These are phyloP conservation scores for Saccopteryx leptura DNA, from an alignment of 2,113 vertebrate species.

Conservation along the genomic window DNA sequence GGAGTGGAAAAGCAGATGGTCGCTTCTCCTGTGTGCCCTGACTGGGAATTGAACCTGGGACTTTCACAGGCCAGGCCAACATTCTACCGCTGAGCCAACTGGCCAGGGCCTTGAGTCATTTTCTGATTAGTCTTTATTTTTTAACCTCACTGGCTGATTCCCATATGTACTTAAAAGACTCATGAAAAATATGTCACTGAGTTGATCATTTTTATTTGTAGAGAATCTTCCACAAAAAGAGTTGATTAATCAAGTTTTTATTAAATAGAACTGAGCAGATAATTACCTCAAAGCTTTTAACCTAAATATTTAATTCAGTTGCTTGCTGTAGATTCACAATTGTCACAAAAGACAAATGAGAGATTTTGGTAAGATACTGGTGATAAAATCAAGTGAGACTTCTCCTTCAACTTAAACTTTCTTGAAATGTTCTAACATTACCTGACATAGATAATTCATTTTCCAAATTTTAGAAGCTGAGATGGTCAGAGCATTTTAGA, in stretches of 20 bases:
- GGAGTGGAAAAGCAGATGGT: too few relatives aligned
- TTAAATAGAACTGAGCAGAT: conserved; percentile 1
- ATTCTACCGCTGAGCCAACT: too few relatives aligned
- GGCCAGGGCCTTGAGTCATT: background rate
- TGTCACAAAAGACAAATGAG: background rate
- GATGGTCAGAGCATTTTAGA: background rate
- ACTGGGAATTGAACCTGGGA: too few relatives aligned
- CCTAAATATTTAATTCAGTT: conserved; percentile 23
- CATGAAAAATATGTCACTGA: conserved; percentile 30
- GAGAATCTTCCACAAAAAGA: conserved; percentile 24
- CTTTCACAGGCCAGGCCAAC: too few relatives aligned
- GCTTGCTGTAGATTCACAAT: background rate
- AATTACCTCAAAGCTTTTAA: conserved; percentile 27
- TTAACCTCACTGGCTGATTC: conserved; percentile 20
- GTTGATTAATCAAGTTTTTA: background rate
- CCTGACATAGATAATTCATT: background rate
- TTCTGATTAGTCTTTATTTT: conserved; percentile 41
- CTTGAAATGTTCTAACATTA: conserved; percentile 44
- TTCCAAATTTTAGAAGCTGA: conserved; percentile 2
- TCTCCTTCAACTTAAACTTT: background rate
- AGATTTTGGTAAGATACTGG: background rate
- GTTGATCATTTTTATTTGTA: background rate
- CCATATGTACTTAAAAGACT: background rate
- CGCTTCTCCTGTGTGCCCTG: too few relatives aligned
- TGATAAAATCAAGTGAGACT: background rate